Conservation (phyloP, 2,113 vertebrate genomes). For the Leptocoma aspasia region DNA sequence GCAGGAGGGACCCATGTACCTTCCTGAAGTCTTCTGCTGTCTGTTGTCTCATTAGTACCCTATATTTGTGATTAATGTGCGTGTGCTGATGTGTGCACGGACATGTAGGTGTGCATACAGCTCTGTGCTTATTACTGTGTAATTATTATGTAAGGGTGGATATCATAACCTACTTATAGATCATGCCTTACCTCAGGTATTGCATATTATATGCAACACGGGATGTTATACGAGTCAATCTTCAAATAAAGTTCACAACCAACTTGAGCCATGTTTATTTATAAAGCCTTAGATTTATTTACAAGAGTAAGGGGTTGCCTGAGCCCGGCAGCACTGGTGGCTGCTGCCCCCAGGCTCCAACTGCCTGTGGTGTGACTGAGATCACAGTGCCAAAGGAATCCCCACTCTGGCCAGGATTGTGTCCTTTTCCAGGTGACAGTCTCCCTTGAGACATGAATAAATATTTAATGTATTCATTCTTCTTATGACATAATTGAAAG, state of each 20-base stretch:
- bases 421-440: not conserved
- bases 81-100: not conserved
- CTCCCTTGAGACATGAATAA: not conserved
- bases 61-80: not conserved
- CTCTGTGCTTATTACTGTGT: not conserved
- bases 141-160: no score
- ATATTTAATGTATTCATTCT: not conserved
- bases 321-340: not conserved
- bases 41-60: not conserved
- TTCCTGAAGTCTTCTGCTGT: not conserved
- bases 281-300: not conserved
- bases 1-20: not conserved
- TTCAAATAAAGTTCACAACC: not conserved
- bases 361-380: not conserved
- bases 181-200: not conserved
- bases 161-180: not conserved
- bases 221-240: accelerated
- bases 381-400: not conserved
- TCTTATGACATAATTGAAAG: not conserved
- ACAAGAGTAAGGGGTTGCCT: not conserved
- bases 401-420: not conserved
- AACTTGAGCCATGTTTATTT: not conserved
- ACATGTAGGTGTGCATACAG: accelerated
- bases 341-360: not conserved
- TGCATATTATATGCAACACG: not conserved